phyloP scores from a whole-genome alignment of 2,888 invertebrate species.

The Lepidonotus clava region DNA sequence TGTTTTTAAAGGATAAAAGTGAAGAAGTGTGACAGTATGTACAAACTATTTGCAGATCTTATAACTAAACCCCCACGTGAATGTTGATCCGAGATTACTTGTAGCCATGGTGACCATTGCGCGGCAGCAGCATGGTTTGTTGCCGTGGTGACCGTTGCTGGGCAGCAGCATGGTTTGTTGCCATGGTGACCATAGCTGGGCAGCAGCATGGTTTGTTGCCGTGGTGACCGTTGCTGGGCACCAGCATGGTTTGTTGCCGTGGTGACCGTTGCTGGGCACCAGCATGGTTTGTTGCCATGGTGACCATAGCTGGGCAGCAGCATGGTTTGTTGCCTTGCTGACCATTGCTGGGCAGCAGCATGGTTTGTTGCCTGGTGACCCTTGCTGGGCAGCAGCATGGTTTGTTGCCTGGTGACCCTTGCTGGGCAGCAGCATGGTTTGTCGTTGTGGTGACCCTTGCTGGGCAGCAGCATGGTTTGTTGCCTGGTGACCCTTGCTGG shows the following conservation, averaged over 20 bases:
- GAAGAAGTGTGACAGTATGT: not conserved
- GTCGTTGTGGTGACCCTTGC: not conserved
- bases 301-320: conserved; percentile 33
- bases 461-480: not conserved
- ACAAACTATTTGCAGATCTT: not conserved
- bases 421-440: too few species aligned
- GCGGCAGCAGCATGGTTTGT: conserved; percentile 14
- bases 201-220: too few species aligned
- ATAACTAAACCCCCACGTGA: conserved; percentile 26
- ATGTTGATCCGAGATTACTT: conserved; percentile 36
- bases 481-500: conserved; percentile 44
- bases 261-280: not conserved
- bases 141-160: conserved; percentile 42
- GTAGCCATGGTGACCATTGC: conserved; percentile 46
- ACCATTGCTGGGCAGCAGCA: too few species aligned
- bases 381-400: too few species aligned
- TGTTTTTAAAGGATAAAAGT: not conserved
- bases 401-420: too few species aligned
- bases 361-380: too few species aligned
- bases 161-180: too few species aligned
- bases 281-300: conserved; percentile 35
- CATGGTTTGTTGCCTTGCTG: conserved; percentile 16
- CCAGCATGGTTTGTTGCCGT: too few species aligned
- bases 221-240: too few species aligned
- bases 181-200: too few species aligned